Evolutionary conservation across 2,888 invertebrate species (phyloP), one percentile per base, ranked within the genome.

Genomic region (Peribatodes rhomboidaria): DNA sequence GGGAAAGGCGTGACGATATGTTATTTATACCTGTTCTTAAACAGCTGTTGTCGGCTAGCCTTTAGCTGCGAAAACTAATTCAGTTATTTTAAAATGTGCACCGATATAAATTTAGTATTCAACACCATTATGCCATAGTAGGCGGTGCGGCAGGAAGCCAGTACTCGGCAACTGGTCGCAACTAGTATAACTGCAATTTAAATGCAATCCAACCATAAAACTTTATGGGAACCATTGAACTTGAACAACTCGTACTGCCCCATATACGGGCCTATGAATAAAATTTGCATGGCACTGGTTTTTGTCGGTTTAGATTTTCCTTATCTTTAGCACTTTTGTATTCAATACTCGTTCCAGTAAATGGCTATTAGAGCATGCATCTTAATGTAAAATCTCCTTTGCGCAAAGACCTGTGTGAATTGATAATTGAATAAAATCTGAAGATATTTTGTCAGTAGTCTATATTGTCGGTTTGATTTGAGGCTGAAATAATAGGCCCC

Each of bases 141-240:
- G 8, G 13, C 31, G 16, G 33, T 49, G 20, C 42, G 41, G 42
- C 42, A 47, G 42, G 61, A 33, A 56, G 54, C 50, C 14, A 47
- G 27, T n/a, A 14, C 49, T 39, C 7, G 22, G 22, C 31, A 58
- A 58, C 58, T 58, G 53, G 46, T 54, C 42, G 10, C 9, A 41
- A 54, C 41, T 18, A 9, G 33, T 35, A 20, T 42, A 37, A 59
- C 59, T 59, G 64, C 54, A 52, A 60, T 64, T 49, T 59, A 50
- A 65, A 54, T 59, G 53, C 59, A 59, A 49, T 39, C 3, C 42
- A 42, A 56, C 50, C 22, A 58, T 69, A 65, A 61, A 68, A 61
- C 47, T 64, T 65, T 67, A 69, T 64, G 56, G 49, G 42, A 58
- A 35, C 33, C 66, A 60, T 60, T 71, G 71, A 69, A 71, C 71